phyloP scores from a whole-genome alignment of 1,140 invertebrate species.

The Streblospio benedicti region DNA sequence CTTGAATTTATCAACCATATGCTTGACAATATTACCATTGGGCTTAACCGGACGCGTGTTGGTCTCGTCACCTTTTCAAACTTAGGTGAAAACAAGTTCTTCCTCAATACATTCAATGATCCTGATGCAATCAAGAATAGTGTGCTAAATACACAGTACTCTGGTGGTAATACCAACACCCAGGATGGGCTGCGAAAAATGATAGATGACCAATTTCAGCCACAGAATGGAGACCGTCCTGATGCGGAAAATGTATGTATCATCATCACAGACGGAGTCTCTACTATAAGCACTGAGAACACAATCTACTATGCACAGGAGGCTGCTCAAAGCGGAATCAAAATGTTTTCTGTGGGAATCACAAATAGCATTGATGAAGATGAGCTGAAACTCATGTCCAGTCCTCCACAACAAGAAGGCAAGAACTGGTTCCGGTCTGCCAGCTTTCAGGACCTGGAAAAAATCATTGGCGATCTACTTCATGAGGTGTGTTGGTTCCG shows the following conservation, averaged over 20 bases:
- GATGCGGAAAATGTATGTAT: constrained; percentile 20
- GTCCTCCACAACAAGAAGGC: neutral
- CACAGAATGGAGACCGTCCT: constrained; percentile 23
- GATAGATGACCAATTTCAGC: neutral
- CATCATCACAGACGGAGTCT: constrained; percentile 26
- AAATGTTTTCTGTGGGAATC: constrained; percentile 31
- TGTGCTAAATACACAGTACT: neutral
- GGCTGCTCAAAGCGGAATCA: constrained; percentile 27
- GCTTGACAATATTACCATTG: constrained; percentile 4
- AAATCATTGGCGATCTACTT: neutral
- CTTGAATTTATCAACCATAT: neutral
- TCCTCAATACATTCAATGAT: constrained; percentile 4
- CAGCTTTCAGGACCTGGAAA: neutral
- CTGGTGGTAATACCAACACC: constrained; percentile 2
- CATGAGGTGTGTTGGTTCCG: neutral
- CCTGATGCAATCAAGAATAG: neutral
- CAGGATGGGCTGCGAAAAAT: neutral
- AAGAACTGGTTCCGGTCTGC: neutral
- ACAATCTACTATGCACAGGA: constrained; percentile 18
- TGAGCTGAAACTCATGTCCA: constrained; percentile 13
- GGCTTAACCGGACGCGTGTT: neutral
- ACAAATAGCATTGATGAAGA: neutral
- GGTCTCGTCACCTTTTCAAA: constrained; percentile 7
- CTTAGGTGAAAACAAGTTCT: neutral
- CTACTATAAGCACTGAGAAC: constrained; percentile 4